Percentiles rank a stretch among this genome's conserved stretches.
These are phyloP conservation scores for Oreonectes daqikongensis DNA, from an alignment of 2,797 vertebrate species.

Conservation along the genomic window DNA sequence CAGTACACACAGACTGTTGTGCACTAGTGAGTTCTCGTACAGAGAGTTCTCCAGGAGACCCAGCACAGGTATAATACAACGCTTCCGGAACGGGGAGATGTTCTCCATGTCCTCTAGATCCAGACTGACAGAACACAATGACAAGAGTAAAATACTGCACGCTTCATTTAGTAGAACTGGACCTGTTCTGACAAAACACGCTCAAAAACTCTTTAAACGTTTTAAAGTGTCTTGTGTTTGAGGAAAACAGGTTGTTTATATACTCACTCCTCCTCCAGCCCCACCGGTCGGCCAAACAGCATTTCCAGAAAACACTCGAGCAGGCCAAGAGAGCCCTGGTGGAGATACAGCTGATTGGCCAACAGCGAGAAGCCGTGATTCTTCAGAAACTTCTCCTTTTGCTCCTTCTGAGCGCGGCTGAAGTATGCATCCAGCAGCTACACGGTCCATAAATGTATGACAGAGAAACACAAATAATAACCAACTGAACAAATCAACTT, in stretches of 20 bases:
- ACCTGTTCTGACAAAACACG: too few relatives aligned
- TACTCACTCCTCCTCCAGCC: conserved; percentile 95
- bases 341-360: conserved; percentile 96
- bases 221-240: too few relatives aligned
- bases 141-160: background rate
- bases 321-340: conserved; percentile 90
- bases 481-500: background rate
- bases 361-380: conserved; percentile 95
- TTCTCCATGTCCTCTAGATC: conserved; percentile 92
- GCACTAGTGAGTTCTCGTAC: conserved; percentile 89
- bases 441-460: conserved; percentile 19
- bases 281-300: conserved; percentile 86
- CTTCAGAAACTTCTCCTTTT: conserved; percentile 96
- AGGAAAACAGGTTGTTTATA: too few relatives aligned
- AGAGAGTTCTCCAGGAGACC: conserved; percentile 95
- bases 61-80: conserved; percentile 91
- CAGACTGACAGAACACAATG: conserved; percentile 73
- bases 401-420: conserved; percentile 90
- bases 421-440: conserved; percentile 96
- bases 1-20: conserved; percentile 89
- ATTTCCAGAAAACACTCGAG: conserved; percentile 93
- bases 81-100: conserved; percentile 89
- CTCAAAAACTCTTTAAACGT: too few relatives aligned
- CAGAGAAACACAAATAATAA: background rate
- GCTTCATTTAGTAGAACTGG: too few relatives aligned